phyloP scores from a whole-genome alignment of 2,113 vertebrate genomes.

The Potamarius usumacintae region DNA sequence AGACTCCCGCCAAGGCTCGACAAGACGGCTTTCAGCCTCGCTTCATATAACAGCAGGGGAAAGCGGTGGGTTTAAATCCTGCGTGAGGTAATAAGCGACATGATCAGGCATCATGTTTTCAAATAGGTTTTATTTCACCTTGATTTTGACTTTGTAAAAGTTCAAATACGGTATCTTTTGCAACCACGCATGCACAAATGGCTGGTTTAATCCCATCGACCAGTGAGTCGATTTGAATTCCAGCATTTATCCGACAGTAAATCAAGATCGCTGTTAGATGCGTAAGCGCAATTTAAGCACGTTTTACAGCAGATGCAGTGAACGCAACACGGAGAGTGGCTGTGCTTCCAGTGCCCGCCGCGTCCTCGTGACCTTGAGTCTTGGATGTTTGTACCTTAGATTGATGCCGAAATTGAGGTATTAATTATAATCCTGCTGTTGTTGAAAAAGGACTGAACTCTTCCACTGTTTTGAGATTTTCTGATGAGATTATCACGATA shows the following conservation, averaged over 20 bases:
- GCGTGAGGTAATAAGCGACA: conserved; percentile 5
- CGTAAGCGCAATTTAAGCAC: not conserved
- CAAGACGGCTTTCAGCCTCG: conserved; percentile 10
- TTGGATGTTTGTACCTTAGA: no score
- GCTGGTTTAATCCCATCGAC: not conserved
- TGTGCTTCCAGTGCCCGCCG: not conserved
- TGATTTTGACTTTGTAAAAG: not conserved
- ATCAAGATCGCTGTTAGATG: not conserved
- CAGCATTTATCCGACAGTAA: not conserved
- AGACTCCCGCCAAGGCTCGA: not conserved
- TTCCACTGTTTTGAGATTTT: no score
- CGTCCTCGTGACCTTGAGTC: not conserved
- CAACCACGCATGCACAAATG: not conserved
- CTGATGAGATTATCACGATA: not conserved
- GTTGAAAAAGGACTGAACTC: no score
- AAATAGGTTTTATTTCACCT: not conserved
- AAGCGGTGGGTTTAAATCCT: not conserved
- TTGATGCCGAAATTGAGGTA: not conserved
- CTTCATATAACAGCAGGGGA: not conserved
- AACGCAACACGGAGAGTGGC: not conserved
- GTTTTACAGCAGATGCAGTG: not conserved
- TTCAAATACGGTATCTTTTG: conserved; percentile 10
- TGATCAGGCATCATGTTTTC: conserved; percentile 1
- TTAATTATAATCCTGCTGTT: no score
- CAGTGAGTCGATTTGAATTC: not conserved